Percentiles rank a stretch among this genome's conserved stretches.
Conservation (phyloP, 2,797 vertebrate species). For the Sternarchorhynchus goeldii region DNA sequence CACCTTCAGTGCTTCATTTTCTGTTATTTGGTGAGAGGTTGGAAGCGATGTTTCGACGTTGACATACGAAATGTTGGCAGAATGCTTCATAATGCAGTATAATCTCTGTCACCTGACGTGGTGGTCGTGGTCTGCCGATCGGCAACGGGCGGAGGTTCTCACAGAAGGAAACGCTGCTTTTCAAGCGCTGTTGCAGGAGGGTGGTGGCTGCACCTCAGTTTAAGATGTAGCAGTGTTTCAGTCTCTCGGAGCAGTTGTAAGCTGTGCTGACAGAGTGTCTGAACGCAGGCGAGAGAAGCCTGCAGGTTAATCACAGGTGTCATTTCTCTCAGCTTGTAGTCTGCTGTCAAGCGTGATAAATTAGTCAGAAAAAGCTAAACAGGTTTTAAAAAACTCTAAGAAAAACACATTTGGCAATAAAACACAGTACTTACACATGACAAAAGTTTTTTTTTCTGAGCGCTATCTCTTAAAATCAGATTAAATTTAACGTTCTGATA, state of each 20-base stretch:
- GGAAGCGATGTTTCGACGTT: neutral
- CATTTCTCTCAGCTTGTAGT: too few relatives aligned
- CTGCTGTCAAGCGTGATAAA: too few relatives aligned
- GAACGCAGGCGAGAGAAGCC: too few relatives aligned
- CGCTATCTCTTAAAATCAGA: neutral
- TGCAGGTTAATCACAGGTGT: too few relatives aligned
- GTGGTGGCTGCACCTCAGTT: constrained; percentile 38
- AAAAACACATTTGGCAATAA: too few relatives aligned
- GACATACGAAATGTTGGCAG: neutral
- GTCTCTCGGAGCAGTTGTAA: constrained; percentile 45
- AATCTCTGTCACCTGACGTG: constrained; percentile 17
- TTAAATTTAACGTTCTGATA: neutral
- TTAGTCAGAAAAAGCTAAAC: too few relatives aligned
- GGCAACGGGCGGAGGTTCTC: neutral
- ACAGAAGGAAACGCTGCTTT: constrained; percentile 15
- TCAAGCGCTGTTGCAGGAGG: constrained; percentile 23
- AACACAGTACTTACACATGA: too few relatives aligned
- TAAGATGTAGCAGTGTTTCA: constrained; percentile 38
- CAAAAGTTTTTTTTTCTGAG: too few relatives aligned
- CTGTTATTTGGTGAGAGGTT: constrained; percentile 1
- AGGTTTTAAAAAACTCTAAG: too few relatives aligned
- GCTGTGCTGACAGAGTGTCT: constrained; percentile 38
- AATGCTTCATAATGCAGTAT: constrained; percentile 1
- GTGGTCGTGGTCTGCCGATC: neutral
- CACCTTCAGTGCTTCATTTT: constrained; percentile 1